Base-by-base conservation (phyloP, 2,888 invertebrate species). In the Ophraella communa region DNA sequence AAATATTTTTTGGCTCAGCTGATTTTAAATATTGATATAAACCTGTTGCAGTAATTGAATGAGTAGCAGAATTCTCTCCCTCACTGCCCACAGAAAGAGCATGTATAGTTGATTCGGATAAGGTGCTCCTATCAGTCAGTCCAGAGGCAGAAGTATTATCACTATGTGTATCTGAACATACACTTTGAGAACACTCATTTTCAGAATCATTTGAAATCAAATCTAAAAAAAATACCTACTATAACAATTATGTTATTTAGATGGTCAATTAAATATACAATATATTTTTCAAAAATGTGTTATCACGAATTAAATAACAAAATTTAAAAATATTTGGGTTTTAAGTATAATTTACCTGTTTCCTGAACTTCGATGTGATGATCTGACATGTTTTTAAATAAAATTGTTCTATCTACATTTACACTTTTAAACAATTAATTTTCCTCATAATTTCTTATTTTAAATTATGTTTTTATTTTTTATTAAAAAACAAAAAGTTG, bases 151-250 rank as follows among this genome's bases (percentile, higher is more conserved):
- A 81, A 52, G 81, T 82, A 64, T 81, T 80, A 56, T 81, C 81
- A 70, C 81, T 82, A 64, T 81, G 81, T 7, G 80, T 81, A 68
- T 82, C 82, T 17, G 82, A 82, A 66, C 82, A 80, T 17, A 80
- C 76, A 71, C 82, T 82, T 58, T 81, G 80, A 11, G 81, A 80
- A 35, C 81, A 79, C 65, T 82, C 81, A 27, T 78, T 75, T 71
- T 82, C 82, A 8, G 82, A 82, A 74, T 82, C 82, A 68, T 79
- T 79, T 5, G 73, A 76, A 27, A 68, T 23, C 44, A 73, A 51
- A 65, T 75, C 75, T 75, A 42, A 24, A 71, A 72, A 45, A 54
- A 39, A 55, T 57, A 24, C 39, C 14, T 23, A 35, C n/a, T n/a
- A n/a, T n/a, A n/a, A n/a, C n/a, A n/a, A n/a, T n/a, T n/a, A n/a